These are phyloP conservation scores for Cossypha dichroa DNA, from an alignment of 2,797 vertebrate species.

Conservation along the genomic window DNA sequence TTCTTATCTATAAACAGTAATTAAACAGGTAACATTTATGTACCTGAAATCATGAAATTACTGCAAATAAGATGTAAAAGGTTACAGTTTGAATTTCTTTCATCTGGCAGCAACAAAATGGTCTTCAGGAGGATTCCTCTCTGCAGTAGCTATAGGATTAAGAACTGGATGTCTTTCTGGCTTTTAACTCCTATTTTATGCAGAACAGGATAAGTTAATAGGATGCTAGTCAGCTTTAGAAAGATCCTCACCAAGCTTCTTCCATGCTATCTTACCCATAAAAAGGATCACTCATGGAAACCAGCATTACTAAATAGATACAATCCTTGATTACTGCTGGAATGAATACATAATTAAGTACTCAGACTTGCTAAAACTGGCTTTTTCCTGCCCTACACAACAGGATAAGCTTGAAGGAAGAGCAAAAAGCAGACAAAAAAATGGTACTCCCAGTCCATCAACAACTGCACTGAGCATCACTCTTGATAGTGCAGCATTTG, in stretches of 20 bases:
- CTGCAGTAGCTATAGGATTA: neutral
- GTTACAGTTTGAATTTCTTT: neutral
- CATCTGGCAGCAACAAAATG: neutral
- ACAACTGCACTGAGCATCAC: neutral
- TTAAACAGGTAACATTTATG: slow-evolving; percentile 27
- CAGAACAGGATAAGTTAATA: neutral
- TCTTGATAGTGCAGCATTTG: neutral
- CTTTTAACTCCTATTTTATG: neutral
- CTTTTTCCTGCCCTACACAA: neutral
- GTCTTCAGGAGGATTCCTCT: neutral
- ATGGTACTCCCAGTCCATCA: neutral
- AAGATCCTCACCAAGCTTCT: neutral
- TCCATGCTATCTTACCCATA: accelerated
- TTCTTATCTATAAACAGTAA: slow-evolving; percentile 46
- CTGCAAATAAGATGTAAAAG: neutral
- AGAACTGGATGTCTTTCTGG: neutral
- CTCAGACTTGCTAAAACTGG: neutral
- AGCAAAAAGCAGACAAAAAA: neutral
- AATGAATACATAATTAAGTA: neutral
- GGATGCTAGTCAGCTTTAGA: neutral
- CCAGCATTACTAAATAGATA: neutral
- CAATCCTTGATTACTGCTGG: neutral
- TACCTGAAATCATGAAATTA: neutral
- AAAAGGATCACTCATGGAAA: neutral
- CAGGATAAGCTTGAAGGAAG: neutral